phyloP scores from a whole-genome alignment of 1,140 invertebrate genomes.

The Brachystomella parvula region DNA sequence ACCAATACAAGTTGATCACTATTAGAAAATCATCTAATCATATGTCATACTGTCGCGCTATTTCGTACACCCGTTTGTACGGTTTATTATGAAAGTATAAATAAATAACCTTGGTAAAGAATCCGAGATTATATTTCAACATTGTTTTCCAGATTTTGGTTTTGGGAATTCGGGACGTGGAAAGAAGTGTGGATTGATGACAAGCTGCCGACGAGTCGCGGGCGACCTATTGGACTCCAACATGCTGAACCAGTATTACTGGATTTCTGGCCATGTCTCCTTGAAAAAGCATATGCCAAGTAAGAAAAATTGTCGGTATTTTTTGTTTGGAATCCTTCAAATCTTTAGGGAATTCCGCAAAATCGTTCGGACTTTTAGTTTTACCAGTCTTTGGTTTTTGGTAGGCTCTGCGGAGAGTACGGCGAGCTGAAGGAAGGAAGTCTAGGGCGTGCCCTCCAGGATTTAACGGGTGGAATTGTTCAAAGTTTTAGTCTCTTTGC shows the following conservation, averaged over 20 bases:
- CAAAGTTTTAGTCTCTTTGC: constrained; percentile 60
- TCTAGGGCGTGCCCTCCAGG: constrained; percentile 62
- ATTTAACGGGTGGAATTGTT: constrained; percentile 67
- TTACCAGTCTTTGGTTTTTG: too few relatives aligned
- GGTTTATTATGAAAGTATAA: too few relatives aligned
- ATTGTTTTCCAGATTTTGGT: constrained; percentile 60
- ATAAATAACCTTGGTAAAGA: too few relatives aligned
- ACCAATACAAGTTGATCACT: too few relatives aligned
- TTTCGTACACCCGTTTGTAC: too few relatives aligned
- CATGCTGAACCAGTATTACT: constrained; percentile 53
- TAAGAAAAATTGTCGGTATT: too few relatives aligned
- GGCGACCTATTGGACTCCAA: constrained; percentile 61
- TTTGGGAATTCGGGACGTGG: constrained; percentile 71
- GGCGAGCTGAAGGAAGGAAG: constrained; percentile 56
- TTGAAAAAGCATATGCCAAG: constrained; percentile 80
- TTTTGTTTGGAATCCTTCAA: too few relatives aligned
- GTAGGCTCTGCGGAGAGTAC: constrained; percentile 66
- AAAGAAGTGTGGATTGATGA: constrained; percentile 69
- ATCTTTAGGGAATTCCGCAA: too few relatives aligned
- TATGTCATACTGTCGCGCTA: too few relatives aligned
- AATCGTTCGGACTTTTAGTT: too few relatives aligned
- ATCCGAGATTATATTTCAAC: too few relatives aligned
- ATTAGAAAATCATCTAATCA: too few relatives aligned
- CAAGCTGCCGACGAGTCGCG: constrained; percentile 60
- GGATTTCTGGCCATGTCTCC: constrained; percentile 69